Conservation (phyloP, 1,140 invertebrate genomes). For the Pteromalus puparum region DNA sequence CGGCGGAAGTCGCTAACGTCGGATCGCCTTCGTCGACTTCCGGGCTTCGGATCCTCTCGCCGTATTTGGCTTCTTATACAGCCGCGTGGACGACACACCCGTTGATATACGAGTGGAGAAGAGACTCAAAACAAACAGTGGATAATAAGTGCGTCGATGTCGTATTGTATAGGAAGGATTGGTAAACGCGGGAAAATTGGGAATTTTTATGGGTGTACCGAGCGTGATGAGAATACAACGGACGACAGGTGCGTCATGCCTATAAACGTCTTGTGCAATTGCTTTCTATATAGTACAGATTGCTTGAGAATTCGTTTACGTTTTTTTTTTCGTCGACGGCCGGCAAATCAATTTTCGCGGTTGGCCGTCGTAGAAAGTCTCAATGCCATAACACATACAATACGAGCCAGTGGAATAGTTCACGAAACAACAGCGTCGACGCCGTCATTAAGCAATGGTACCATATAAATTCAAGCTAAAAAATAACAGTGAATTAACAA, state of each 20-base stretch:
- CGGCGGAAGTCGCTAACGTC: conserved; percentile 21
- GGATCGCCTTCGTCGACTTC: conserved; percentile 2
- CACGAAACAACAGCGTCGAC: too few species aligned
- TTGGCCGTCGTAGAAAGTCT: not conserved
- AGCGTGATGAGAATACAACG: not conserved
- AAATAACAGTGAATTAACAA: not conserved
- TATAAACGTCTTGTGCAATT: not conserved
- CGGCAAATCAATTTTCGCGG: not conserved
- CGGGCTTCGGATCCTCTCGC: not conserved
- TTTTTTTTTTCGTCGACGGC: not conserved
- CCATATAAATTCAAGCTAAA: too few species aligned
- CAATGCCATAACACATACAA: not conserved
- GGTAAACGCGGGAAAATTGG: not conserved
- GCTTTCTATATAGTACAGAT: not conserved
- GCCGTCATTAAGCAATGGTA: too few species aligned
- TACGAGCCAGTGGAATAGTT: too few species aligned
- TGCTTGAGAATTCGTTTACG: too few species aligned
- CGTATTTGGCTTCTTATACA: conserved; percentile 27
- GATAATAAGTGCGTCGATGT: not conserved
- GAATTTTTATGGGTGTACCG: not conserved
- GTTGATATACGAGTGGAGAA: not conserved
- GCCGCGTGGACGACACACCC: too few species aligned
- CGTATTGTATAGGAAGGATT: not conserved
- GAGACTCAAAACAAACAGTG: conserved; percentile 23
- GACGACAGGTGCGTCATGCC: not conserved